These are phyloP conservation scores for Drosophila anomalipes DNA, from an alignment of 2,888 invertebrate genomes.

Conservation along the genomic window DNA sequence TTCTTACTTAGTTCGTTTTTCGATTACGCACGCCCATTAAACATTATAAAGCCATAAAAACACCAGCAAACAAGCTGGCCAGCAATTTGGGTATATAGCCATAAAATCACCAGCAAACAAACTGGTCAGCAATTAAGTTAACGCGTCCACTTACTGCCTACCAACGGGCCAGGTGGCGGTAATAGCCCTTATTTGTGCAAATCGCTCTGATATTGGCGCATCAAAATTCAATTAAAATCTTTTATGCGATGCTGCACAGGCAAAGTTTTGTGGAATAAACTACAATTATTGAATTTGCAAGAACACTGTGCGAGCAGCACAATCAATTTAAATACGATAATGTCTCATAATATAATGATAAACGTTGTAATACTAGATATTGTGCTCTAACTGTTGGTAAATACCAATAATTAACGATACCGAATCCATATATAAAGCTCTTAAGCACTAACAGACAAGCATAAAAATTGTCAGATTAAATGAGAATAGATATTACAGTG, in stretches of 20 bases:
- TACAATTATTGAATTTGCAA: neutral
- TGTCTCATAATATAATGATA: neutral
- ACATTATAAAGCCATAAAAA: constrained; percentile 74
- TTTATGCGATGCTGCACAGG: neutral
- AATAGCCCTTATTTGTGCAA: constrained; percentile 45
- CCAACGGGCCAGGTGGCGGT: constrained; percentile 5
- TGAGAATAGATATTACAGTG: neutral
- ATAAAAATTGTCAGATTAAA: neutral
- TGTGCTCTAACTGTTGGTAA: neutral
- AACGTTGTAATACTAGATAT: neutral
- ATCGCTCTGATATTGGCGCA: constrained; percentile 41
- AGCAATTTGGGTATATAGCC: constrained; percentile 64
- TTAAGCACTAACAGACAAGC: neutral
- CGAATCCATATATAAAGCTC: neutral
- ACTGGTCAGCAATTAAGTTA: constrained; percentile 36
- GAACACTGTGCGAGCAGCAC: neutral
- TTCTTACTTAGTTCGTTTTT: neutral
- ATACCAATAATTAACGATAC: neutral
- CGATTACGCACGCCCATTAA: constrained; percentile 54
- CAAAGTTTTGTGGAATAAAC: neutral
- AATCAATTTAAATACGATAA: neutral
- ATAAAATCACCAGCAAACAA: constrained; percentile 45
- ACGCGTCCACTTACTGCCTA: constrained; percentile 46
- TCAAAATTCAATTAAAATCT: constrained; percentile 51
- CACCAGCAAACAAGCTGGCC: constrained; percentile 38